Evolutionary conservation across 2,113 vertebrate genomes (phyloP), one percentile per base, ranked within the genome.

Genomic region (Chaetops frenatus): DNA sequence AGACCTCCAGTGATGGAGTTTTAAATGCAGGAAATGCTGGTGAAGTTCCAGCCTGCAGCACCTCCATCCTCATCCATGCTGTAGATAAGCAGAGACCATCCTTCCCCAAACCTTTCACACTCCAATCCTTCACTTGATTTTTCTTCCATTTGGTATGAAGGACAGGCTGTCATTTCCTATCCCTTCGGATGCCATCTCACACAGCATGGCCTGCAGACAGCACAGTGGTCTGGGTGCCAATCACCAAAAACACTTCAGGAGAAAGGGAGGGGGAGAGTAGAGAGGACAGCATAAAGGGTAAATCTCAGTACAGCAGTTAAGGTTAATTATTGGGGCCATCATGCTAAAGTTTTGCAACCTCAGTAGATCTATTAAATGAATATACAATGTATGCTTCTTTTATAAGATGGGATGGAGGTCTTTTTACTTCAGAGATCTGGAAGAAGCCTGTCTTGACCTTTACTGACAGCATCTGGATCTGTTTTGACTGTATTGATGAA

Each of bases 391-490:
- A 79, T 88, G 22, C 24, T 66, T 73, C 21, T 80, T 89, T 77
- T 66, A 24, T 40, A 60, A 81, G 22, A 73, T 10, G 20, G 17
- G 10, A 42, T 4, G 3, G 67, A 82, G 35, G 33, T 31, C 23
- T 88, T 96, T 90, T 82, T 51, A 36, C 56, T 90, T 38, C 0
- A 0, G 25, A 94, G 60, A 86, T 77, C n/a, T 54, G 35, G 36
- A 90, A 81, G 88, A 66, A 71, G 45, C 56, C 36, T 0, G 1
- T 47, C 81, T 81, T 95, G 96, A 96, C 64, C 73, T 94, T 74
- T 79, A 94, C 77, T 97, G 96, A 97, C 96, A 94, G 94, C 65
- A 65, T 87, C 89, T 83, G 92, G 74, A 95, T 89, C 42, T 90
- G 66, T 53, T 67, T 95, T 93, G 92, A 85, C 90, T 74, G 35